A percentile compares a stretch with the other conserved stretches of the same genome.
phyloP scores from a whole-genome alignment of 1,140 invertebrate species.

The Thaumatotibia leucotreta region DNA sequence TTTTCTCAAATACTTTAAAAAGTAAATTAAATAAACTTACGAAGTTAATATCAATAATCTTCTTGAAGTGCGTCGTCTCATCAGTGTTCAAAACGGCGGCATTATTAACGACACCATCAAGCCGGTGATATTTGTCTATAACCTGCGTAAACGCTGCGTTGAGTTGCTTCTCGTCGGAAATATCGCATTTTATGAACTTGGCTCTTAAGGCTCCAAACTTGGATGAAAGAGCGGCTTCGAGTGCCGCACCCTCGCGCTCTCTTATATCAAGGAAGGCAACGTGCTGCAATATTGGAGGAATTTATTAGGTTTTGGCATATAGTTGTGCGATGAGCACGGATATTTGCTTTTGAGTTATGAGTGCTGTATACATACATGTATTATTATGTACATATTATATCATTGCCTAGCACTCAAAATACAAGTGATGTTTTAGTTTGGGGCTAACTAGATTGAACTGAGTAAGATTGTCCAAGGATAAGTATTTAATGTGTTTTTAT shows the following conservation, averaged over 20 bases:
- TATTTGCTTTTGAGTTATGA: not conserved
- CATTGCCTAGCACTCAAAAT: no score
- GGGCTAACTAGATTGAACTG: no score
- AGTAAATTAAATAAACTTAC: no score
- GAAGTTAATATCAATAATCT: constrained; percentile 64
- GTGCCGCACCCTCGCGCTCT: constrained; percentile 44
- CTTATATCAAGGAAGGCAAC: constrained; percentile 59
- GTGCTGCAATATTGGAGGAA: constrained; percentile 45
- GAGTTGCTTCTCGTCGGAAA: constrained; percentile 80
- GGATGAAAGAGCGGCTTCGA: constrained; percentile 49
- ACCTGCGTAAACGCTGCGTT: constrained; percentile 79
- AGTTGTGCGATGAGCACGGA: no score
- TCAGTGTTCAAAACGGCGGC: constrained; percentile 72
- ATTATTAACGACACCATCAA: constrained; percentile 83
- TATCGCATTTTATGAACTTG: constrained; percentile 80
- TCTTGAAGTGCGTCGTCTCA: constrained; percentile 36
- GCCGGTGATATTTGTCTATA: constrained; percentile 76
- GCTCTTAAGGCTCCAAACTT: constrained; percentile 60
- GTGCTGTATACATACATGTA: no score
- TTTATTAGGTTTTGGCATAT: constrained; percentile 14
- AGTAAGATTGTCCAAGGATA: no score
- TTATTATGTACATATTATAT: no score
- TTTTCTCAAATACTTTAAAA: not conserved
- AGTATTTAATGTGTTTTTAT: no score
- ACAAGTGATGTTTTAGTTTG: no score